phyloP scores from a whole-genome alignment of 53 echinoderm and acorn worm genomes.

The Actinopyga echinites region DNA sequence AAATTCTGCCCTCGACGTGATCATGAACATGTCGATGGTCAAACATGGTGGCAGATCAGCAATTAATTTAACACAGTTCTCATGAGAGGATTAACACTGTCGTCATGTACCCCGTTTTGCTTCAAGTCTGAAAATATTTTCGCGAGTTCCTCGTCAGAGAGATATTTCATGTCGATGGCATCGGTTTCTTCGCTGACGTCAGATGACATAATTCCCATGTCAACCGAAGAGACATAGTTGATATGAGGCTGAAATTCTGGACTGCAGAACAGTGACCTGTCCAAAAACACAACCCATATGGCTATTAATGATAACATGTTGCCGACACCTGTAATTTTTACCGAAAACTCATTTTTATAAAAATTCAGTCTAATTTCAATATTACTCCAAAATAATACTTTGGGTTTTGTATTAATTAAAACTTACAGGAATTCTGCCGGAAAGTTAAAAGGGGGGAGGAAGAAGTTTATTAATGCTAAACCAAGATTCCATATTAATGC shows the following conservation, averaged over 20 bases:
- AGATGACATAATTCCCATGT: slow-evolving; percentile 71
- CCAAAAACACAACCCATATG: no score
- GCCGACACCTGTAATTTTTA: no score
- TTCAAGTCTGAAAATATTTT: slow-evolving; percentile 79
- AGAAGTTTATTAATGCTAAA: no score
- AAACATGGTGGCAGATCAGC: slow-evolving; percentile 37
- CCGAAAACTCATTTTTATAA: no score
- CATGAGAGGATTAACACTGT: slow-evolving; percentile 73
- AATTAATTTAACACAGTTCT: slow-evolving; percentile 64
- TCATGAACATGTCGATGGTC: slow-evolving; percentile 1
- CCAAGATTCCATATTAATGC: no score
- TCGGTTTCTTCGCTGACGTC: slow-evolving; percentile 92
- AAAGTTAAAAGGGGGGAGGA: no score
- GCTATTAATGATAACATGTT: no score
- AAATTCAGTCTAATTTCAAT: no score
- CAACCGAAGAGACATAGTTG: slow-evolving; percentile 83
- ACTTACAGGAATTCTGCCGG: no score
- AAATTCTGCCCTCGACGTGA: slow-evolving; percentile 57
- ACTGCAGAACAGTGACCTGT: slow-evolving; percentile 65
- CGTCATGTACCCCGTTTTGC: slow-evolving; percentile 1
- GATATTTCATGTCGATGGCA: slow-evolving; percentile 98
- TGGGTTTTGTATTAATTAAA: no score
- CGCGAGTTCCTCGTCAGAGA: slow-evolving; percentile 80
- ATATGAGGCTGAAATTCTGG: slow-evolving; percentile 87
- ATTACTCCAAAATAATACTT: no score